Base-by-base conservation (phyloP, 2,113 vertebrate genomes). In the Cynocephalus volans region DNA sequence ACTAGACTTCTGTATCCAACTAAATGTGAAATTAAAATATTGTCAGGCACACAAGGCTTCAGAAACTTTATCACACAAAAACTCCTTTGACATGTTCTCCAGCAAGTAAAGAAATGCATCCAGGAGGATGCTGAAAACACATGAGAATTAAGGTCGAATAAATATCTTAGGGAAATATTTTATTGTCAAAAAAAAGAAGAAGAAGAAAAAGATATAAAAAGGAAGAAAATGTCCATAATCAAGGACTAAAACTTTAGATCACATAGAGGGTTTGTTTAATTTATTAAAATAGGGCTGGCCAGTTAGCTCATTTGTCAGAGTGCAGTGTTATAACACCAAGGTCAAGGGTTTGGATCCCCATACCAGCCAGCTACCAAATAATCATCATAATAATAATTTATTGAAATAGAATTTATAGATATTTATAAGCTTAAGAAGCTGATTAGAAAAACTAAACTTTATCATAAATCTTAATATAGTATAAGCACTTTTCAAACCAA, bases 21-120 rank as follows among this genome's bases (percentile, higher is more conserved):
- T 80, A 79, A 97, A 87, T 73, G 21, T 80, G 26, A 96, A 92
- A 84, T 90, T 76, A 85, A 88, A 88, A 80, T 70, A 69, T 83
- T 73, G 8, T 75, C 18, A 76, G 70, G 4, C 50, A 96, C 54
- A 87, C 54, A 23, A 23, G 5, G 3, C 62, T 92, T 90, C 45
- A 58, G 54, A 91, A 95, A 41, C 1, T 41, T 89, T 67, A 69
- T 75, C 60, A 79, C 50, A 65, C n/a, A 92, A 73, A 96, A 91
- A 50, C 1, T 8, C 8, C 31, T 82, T 73, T 64, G 58, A 95
- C 3, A 31, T 18, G 14, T 50, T 94, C 64, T 88, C 9, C 52
- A 88, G 48, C 18, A 90, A 95, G 33, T 54, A 3, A 89, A 95
- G 41, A 75, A 81, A 41, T 21, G 41, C 33, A 48, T 64, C 17